Evolutionary conservation across 2,888 invertebrate species (phyloP).

Genomic region (Notocelia uddmanniana): DNA sequence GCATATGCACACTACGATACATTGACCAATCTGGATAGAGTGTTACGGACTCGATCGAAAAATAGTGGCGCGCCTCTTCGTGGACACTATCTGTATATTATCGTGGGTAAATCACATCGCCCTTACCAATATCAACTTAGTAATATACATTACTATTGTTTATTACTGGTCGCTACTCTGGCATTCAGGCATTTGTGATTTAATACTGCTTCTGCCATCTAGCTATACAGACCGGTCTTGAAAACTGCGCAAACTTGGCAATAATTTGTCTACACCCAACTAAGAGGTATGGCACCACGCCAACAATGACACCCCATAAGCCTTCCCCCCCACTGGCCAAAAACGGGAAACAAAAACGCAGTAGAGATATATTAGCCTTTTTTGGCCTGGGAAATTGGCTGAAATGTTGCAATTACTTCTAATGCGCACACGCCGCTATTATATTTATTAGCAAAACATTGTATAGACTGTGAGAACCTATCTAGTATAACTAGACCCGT

Average conservation of each 20-base stretch:
- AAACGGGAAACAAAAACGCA: neutral
- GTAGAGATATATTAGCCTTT: neutral
- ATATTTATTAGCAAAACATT: neutral
- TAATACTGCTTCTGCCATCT: no score
- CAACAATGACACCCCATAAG: constrained; percentile 3
- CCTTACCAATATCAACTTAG: no score
- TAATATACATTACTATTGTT: no score
- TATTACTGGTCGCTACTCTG: no score
- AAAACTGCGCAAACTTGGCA: constrained; percentile 1
- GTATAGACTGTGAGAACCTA: neutral
- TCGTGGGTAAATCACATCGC: no score
- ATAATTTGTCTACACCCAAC: neutral
- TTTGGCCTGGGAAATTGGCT: constrained; percentile 12
- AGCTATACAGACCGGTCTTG: neutral
- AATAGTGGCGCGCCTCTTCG: no score
- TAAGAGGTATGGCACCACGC: neutral
- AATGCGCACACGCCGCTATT: constrained; percentile 8
- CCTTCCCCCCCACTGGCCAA: neutral
- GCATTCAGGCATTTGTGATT: no score
- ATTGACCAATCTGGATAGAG: no score
- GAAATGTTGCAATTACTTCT: constrained; percentile 33
- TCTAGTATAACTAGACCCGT: neutral
- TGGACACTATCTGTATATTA: no score
- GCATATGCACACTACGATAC: no score
- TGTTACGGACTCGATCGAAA: no score